Evolutionary conservation across 2,113 vertebrate species (phyloP), one percentile per base, ranked within the genome.

Genomic region (Pipa parva): DNA sequence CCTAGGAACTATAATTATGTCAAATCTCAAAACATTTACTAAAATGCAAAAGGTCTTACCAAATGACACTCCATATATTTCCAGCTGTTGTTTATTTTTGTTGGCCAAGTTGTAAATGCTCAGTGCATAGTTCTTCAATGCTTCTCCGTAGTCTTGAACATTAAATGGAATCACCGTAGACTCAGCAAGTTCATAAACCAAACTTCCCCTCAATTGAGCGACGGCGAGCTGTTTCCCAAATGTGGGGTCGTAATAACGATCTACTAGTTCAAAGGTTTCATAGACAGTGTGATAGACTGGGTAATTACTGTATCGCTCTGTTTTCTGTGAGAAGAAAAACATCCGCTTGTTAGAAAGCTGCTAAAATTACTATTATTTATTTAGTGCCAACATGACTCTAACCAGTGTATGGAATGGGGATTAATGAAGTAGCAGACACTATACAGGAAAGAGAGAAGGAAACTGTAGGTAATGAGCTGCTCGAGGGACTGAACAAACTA

Each of bases 271-370:
- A 51, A 92, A 99, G 0, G 94, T 97, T 79, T 99, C 97, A 2
- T 97, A 97, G 21, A 91, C 85, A 1, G 91, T 99, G 80, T 99
- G 97, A 72, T 99, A 99, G 33, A 93, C 81, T 0, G 95, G 95
- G 59, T 97, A 99, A 74, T 73, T 95, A 83, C 94, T 99, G 88
- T 92, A 96, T 24, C 80, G 88, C 73, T 94, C 92, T 4, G 85
- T 87, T 86, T 92, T 94, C 95, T 98, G 72, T 36, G 75, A 18
- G 10, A 18, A 20, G 6, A 48, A 61, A 27, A 46, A n/a, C n/a
- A n/a, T n/a, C n/a, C n/a, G n/a, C n/a, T n/a, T n/a, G n/a, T n/a
- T n/a, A n/a, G n/a, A n/a, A n/a, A n/a, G n/a, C n/a, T n/a, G n/a
- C n/a, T n/a, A n/a, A n/a, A n/a, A n/a, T n/a, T n/a, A n/a, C n/a